phyloP scores from a whole-genome alignment of 37 sponge, comb jelly and placozoan genomes.

The Aplysina aerophoba region DNA sequence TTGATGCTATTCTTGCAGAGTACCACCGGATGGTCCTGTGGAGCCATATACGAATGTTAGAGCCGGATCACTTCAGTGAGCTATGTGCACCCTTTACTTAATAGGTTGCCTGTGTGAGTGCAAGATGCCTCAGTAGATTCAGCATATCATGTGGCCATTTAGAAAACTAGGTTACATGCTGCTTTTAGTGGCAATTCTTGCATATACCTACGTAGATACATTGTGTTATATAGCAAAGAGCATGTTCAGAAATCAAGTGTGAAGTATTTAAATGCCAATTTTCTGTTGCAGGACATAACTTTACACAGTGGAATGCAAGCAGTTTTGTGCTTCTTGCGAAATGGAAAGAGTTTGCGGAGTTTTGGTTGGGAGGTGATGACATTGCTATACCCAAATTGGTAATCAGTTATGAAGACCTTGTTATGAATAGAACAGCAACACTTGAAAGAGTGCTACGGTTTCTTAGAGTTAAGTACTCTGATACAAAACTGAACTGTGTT shows the following conservation, averaged over 20 bases:
- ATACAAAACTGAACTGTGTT: background rate
- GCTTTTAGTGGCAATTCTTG: too few relatives aligned
- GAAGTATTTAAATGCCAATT: background rate
- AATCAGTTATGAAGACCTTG: background rate
- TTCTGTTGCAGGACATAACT: constrained; percentile 4
- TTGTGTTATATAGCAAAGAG: too few relatives aligned
- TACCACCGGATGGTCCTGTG: constrained; percentile 3
- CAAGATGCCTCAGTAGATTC: too few relatives aligned
- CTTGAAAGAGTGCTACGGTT: background rate
- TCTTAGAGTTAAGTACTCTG: background rate
- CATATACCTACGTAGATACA: too few relatives aligned
- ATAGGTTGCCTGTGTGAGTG: too few relatives aligned
- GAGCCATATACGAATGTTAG: constrained; percentile 8
- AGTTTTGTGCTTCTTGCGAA: background rate
- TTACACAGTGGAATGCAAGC: constrained; percentile 1
- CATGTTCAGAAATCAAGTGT: too few relatives aligned
- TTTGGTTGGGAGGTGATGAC: constrained; percentile 3
- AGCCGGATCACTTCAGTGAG: constrained; percentile 18
- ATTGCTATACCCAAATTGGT: background rate
- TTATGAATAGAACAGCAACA: background rate
- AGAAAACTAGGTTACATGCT: too few relatives aligned
- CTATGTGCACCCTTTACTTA: too few relatives aligned
- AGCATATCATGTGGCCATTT: background rate
- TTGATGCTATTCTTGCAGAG: constrained; percentile 24
- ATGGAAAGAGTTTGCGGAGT: constrained; percentile 16